Conservation (phyloP, 2,113 vertebrate genomes). For the Trogon melanurus region DNA sequence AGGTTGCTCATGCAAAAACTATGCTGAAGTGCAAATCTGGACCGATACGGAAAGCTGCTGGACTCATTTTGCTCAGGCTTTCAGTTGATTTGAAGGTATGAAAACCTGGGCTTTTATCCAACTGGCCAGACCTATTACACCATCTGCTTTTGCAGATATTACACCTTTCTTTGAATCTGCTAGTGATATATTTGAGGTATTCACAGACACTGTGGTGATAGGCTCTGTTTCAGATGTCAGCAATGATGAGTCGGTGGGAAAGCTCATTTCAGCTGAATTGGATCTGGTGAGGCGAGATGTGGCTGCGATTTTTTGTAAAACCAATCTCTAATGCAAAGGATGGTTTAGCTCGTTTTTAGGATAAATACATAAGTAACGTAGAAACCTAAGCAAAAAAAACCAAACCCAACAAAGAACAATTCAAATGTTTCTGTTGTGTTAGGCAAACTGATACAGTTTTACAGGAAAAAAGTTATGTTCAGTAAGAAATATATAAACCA, state of each 20-base stretch:
- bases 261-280: not conserved
- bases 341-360: not conserved
- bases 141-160: conserved; percentile 63
- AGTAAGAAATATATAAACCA: not conserved
- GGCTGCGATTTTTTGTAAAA: not conserved
- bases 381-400: not conserved
- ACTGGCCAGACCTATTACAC: conserved; percentile 42
- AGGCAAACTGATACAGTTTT: not conserved
- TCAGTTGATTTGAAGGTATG: conserved; percentile 55
- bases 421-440: not conserved
- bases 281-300: not conserved
- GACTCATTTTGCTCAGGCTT: conserved; percentile 42
- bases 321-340: not conserved
- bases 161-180: conserved; percentile 45
- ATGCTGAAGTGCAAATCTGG: conserved; percentile 52
- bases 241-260: not conserved
- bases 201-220: not conserved
- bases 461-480: not conserved
- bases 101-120: conserved; percentile 63
- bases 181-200: conserved; percentile 21
- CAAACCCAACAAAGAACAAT: too few species aligned
- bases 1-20: conserved; percentile 57
- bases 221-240: not conserved
- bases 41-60: conserved; percentile 37
- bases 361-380: not conserved